Evolutionary conservation across 2,888 invertebrate genomes (phyloP).

Genomic region (Notocelia uddmanniana): DNA sequence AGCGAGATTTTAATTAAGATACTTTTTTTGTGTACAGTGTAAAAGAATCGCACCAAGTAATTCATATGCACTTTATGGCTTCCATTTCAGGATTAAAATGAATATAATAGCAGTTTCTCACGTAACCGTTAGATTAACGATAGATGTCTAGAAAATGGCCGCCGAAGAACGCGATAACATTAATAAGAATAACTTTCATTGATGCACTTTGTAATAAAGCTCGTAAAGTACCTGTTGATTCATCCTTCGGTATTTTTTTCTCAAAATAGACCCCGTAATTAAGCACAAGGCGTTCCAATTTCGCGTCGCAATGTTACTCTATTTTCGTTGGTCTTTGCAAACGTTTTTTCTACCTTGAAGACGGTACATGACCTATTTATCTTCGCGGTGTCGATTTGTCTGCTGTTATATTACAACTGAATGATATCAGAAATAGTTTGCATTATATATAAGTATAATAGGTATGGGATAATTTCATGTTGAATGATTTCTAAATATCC

Average conservation of each 20-base stretch:
- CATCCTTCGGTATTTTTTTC: constrained; percentile 54
- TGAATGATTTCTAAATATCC: not conserved
- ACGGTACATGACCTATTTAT: constrained; percentile 65
- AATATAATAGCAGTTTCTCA: constrained; percentile 60
- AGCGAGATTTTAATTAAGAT: constrained; percentile 60
- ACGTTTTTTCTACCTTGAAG: constrained; percentile 61
- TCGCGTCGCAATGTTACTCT: constrained; percentile 51
- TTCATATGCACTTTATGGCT: constrained; percentile 49
- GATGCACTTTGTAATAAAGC: constrained; percentile 56
- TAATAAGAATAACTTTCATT: constrained; percentile 59
- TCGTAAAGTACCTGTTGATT: constrained; percentile 65
- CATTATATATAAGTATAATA: no score
- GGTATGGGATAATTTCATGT: not conserved
- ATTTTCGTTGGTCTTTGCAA: constrained; percentile 62
- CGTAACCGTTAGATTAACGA: constrained; percentile 59
- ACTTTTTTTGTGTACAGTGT: constrained; percentile 53
- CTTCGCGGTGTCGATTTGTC: constrained; percentile 48
- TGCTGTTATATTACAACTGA: constrained; percentile 27
- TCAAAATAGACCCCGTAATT: constrained; percentile 61
- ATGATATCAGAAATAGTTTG: not conserved
- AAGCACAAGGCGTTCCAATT: constrained; percentile 69
- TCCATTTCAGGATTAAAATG: constrained; percentile 53
- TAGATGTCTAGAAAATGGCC: constrained; percentile 63
- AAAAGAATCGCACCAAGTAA: constrained; percentile 57
- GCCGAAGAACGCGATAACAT: constrained; percentile 62